Percentiles rank a stretch among this genome's conserved stretches.
Conservation (phyloP, 2,797 vertebrate species). For the Enteromius afrohamiltoni region DNA sequence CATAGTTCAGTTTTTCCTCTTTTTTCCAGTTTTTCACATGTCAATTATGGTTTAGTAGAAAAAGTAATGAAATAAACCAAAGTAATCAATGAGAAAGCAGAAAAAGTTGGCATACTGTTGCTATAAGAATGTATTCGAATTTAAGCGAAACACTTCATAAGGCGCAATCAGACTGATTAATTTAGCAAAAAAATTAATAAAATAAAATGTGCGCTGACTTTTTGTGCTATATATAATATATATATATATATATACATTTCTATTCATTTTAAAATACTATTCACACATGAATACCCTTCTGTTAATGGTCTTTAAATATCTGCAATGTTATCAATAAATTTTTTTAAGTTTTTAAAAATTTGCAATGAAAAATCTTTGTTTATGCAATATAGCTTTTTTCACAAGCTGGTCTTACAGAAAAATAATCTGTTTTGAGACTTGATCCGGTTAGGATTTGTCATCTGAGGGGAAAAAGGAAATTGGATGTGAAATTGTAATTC, state of each 20-base stretch:
- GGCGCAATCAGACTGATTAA: constrained; percentile 23
- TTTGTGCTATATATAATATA: background rate
- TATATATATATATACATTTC: background rate
- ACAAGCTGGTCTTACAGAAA: background rate
- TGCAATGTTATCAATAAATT: background rate
- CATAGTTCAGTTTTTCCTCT: constrained; percentile 41
- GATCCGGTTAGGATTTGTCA: constrained; percentile 32
- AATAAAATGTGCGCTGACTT: background rate
- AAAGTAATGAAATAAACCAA: constrained; percentile 19
- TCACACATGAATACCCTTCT: background rate
- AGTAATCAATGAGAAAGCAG: constrained; percentile 24
- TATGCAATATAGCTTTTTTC: background rate
- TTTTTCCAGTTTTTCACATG: constrained; percentile 31
- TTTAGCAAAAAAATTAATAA: background rate
- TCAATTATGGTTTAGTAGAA: constrained; percentile 4
- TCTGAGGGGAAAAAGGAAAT: background rate
- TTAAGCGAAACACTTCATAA: background rate
- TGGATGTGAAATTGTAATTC: constrained; percentile 35
- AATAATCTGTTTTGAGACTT: constrained; percentile 19
- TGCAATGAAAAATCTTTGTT: background rate
- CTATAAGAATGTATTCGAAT: background rate
- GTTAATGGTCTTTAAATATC: background rate
- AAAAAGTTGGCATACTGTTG: background rate
- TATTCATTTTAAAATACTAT: background rate
- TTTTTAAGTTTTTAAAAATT: too few species aligned